Evolutionary conservation across 2,888 invertebrate genomes (phyloP), one percentile per base, ranked within the genome.

Genomic region (Mythimna albipuncta): DNA sequence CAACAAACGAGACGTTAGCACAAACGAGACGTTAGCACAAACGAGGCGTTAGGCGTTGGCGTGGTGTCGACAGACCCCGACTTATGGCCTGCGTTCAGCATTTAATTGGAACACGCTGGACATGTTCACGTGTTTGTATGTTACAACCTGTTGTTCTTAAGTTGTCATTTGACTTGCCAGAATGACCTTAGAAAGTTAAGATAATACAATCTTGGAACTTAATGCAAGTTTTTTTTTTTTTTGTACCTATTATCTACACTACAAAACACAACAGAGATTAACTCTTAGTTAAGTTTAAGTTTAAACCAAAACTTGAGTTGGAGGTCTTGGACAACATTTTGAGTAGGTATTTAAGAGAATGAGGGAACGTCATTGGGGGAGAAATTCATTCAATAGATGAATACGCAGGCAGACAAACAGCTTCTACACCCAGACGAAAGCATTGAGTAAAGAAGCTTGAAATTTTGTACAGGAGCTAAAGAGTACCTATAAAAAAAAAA

Each of bases 71-170:
- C 77, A 55, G 77, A 77, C 63, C 47, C 47, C 73, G 75, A 84
- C 68, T 81, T 82, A 82, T 69, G 65, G 69, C 76, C 74, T 58
- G 54, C 6, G 64, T 62, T 71, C 64, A 54, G 35, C 68, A 50
- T 67, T 75, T 81, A 83, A 85, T 84, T 84, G 86, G 79, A 69
- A 77, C 84, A 83, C 63, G 68, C 50, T 74, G 35, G 55, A 82
- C 79, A 68, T 74, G 74, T 70, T 74, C 79, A 64, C 66, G 26
- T 80, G 67, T 77, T 67, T 32, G 21, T 57, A 44, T 54, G 54
- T 52, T 70, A 58, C 54, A 64, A 57, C 59, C 32, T 61, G 57
- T 61, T 69, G 63, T 69, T 69, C 44, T 59, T 32, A 58, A 4
- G 13, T 66, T 61, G 35, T 63, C 35, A 58, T 67, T 63, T 72